Evolutionary conservation across 2,797 vertebrate genomes (phyloP).

Genomic region (Cephalopachus bancanus): DNA sequence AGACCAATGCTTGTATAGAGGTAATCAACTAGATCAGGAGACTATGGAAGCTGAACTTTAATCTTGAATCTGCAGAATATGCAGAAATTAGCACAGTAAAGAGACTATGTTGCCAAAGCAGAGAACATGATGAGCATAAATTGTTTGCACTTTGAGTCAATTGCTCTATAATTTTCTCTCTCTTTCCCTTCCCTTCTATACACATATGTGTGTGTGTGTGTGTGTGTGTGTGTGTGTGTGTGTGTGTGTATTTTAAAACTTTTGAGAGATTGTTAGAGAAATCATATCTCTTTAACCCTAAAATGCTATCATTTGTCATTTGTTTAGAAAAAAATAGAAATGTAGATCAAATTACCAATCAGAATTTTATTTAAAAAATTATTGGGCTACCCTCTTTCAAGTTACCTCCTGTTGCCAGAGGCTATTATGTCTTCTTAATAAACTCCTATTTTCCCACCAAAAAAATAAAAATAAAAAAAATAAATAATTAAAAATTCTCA

Average conservation of each 20-base stretch:
- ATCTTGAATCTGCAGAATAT: not conserved
- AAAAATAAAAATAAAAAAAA: no score
- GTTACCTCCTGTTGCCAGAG: no score
- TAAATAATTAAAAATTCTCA: not conserved
- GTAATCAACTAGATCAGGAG: not conserved
- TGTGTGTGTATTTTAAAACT: no score
- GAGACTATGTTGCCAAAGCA: not conserved
- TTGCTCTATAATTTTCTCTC: not conserved
- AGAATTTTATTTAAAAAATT: not conserved
- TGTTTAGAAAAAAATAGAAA: not conserved
- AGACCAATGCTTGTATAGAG: not conserved
- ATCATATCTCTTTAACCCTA: not conserved
- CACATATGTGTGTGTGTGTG: no score
- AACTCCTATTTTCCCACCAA: no score
- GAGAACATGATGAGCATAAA: not conserved
- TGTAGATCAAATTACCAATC: not conserved
- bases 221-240: no score
- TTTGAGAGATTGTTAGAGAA: not conserved
- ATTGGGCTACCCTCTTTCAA: no score
- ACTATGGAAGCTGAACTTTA: not conserved
- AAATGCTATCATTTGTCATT: not conserved
- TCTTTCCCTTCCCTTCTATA: not conserved
- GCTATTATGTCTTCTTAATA: no score
- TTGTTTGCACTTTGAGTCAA: not conserved
- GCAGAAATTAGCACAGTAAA: not conserved